Conservation (phyloP, 2,888 invertebrate species). For the Prosopocoilus inquinatus region DNA sequence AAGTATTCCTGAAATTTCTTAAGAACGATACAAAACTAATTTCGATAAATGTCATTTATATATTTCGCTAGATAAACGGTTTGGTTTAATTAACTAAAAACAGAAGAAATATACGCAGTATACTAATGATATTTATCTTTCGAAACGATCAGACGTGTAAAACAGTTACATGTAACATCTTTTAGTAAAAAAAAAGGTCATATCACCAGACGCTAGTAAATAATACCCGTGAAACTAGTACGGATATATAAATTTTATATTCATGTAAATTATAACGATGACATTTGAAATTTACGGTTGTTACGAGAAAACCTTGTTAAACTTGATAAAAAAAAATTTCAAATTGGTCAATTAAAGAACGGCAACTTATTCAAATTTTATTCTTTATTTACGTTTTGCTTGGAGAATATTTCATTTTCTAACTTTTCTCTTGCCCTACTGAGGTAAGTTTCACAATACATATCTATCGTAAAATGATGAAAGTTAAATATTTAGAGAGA, state of each 20-base stretch:
- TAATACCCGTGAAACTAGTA: too few relatives aligned
- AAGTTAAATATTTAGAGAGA: background rate
- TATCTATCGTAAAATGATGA: background rate
- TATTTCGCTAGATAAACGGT: slow-evolving; percentile 10
- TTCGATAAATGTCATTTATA: slow-evolving; percentile 11
- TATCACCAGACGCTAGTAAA: background rate
- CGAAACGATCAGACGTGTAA: slow-evolving; percentile 3
- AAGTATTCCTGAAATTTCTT: too few relatives aligned
- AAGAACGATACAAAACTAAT: too few relatives aligned
- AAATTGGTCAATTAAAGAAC: too few relatives aligned
- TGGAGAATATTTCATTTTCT: background rate
- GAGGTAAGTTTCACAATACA: background rate
- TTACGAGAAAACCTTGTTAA: slow-evolving; percentile 5
- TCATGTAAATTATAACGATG: slow-evolving; percentile 14
- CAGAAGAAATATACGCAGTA: slow-evolving; percentile 10
- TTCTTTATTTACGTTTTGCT: background rate
- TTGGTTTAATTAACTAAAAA: slow-evolving; percentile 8
- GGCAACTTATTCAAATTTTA: too few relatives aligned
- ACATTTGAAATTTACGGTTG: slow-evolving; percentile 11
- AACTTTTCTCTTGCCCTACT: too few relatives aligned
- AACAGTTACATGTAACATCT: slow-evolving; percentile 8
- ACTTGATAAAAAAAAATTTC: slow-evolving; percentile 3
- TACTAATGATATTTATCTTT: slow-evolving; percentile 13
- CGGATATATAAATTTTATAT: slow-evolving; percentile 3
- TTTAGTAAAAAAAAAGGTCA: slow-evolving; percentile 5